Evolutionary conservation across 1,140 invertebrate species (phyloP).

Genomic region (Orussus abietinus): DNA sequence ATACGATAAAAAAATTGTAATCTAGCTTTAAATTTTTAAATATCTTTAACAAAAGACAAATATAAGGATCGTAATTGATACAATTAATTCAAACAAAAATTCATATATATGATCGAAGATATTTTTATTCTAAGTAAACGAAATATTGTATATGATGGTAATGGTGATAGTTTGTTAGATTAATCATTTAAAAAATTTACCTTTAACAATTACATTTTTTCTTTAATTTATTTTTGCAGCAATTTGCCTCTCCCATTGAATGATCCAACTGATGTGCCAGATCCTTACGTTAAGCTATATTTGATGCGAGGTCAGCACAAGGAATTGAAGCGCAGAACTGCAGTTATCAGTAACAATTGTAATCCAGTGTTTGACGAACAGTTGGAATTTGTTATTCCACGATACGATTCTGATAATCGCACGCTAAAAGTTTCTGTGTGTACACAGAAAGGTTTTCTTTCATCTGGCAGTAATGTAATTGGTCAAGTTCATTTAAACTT

Average conservation of each 20-base stretch:
- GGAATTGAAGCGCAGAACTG: slow-evolving; percentile 87
- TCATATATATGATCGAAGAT: too few species aligned
- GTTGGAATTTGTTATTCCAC: slow-evolving; percentile 79
- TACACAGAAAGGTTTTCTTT: slow-evolving; percentile 77
- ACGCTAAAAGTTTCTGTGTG: slow-evolving; percentile 77
- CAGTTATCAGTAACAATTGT: slow-evolving; percentile 81
- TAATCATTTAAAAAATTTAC: neutral
- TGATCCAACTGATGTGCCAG: slow-evolving; percentile 83
- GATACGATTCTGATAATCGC: slow-evolving; percentile 68
- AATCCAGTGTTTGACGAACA: slow-evolving; percentile 89
- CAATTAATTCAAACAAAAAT: too few species aligned
- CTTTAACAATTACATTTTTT: slow-evolving; percentile 9
- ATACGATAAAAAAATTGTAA: too few species aligned
- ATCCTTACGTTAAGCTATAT: slow-evolving; percentile 93
- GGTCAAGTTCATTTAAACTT: slow-evolving; percentile 71
- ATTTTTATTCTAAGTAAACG: too few species aligned
- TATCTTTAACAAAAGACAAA: too few species aligned
- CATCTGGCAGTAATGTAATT: slow-evolving; percentile 73
- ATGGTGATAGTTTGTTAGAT: too few species aligned
- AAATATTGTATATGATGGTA: too few species aligned
- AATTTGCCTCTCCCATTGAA: slow-evolving; percentile 74
- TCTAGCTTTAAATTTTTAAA: too few species aligned
- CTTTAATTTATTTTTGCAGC: slow-evolving; percentile 50
- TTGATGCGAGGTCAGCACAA: slow-evolving; percentile 82
- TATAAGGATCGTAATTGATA: too few species aligned